Evolutionary conservation across 2,888 invertebrate genomes (phyloP), one percentile per base, ranked within the genome.

Genomic region (Drosophila nigricruria): DNA sequence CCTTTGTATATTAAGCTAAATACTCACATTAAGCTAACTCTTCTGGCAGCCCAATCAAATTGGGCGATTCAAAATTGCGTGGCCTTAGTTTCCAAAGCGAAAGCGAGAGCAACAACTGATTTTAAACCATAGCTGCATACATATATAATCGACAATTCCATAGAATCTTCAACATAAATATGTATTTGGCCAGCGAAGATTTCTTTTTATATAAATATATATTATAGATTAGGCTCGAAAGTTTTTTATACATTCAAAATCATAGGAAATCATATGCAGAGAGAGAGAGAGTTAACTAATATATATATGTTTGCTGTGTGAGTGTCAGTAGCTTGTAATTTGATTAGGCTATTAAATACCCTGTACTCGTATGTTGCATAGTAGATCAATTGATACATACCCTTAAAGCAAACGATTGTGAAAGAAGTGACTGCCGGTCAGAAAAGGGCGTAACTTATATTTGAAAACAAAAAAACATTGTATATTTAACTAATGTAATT

Each of bases 361-460:
- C 59, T 14, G 40, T 70, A 60, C 34, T 43, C 56, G 63, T 56
- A 36, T 57, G 52, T 50, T 73, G 60, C 53, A 50, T 68, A 73
- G 62, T 81, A 74, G 66, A 64, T 43, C 62, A 77, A 57, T 73
- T 65, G 3, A 72, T 60, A 69, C 36, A 81, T 57, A 73, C 57
- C 67, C 60, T 49, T 72, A 70, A 74, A 71, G 66, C 40, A 70
- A 77, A 67, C 54, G 47, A 80, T 72, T 80, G 80, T 78, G 87
- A 88, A 86, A 74, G 84, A 61, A 79, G 68, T 77, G 86, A 86
- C 89, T 87, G 82, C 82, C 87, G 74, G 86, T 86, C 89, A 73
- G 82, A 87, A 86, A 86, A 85, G 67, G 89, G 87, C 82, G 63
- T 57, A 72, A 76, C 65, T 82, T 79, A 79, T 82, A 77, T 71